Percentiles rank a stretch among this genome's conserved stretches.
Conservation (phyloP, 2,888 invertebrate species). For the Cheilosia grossa region DNA sequence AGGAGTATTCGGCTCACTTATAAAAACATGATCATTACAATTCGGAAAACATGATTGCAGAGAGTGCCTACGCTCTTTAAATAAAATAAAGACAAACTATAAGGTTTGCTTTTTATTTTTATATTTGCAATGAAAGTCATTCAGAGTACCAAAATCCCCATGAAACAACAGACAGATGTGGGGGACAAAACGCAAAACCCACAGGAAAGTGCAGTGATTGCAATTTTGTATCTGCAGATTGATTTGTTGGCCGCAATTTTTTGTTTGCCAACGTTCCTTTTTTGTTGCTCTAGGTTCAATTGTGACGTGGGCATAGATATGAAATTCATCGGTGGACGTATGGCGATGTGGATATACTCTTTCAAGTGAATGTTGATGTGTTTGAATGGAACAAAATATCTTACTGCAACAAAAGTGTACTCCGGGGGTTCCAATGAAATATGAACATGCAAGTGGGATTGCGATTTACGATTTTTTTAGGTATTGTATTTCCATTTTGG, state of each 20-base stretch:
- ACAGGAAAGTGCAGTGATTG: constrained; percentile 67
- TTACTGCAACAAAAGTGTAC: constrained; percentile 18
- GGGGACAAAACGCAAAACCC: constrained; percentile 45
- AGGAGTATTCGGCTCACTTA: constrained; percentile 52
- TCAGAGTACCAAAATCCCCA: constrained; percentile 28
- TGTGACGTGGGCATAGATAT: constrained; percentile 63
- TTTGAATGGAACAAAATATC: constrained; percentile 2
- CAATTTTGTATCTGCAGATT: constrained; percentile 73
- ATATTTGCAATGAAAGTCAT: constrained; percentile 41
- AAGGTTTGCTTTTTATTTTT: neutral
- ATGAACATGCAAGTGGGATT: constrained; percentile 46
- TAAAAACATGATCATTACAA: constrained; percentile 69
- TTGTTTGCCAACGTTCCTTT: constrained; percentile 29
- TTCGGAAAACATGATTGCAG: constrained; percentile 44
- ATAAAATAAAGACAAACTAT: neutral
- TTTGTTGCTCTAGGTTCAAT: constrained; percentile 25
- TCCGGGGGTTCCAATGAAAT: constrained; percentile 36
- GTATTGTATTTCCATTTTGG: too few species aligned
- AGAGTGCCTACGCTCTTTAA: constrained; percentile 50
- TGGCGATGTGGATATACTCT: neutral
- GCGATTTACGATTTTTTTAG: constrained; percentile 19
- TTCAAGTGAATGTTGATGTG: constrained; percentile 6
- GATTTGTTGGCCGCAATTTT: constrained; percentile 68
- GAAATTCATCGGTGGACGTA: constrained; percentile 47
- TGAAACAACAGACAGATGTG: constrained; percentile 41